Evolutionary conservation across 2,888 invertebrate species (phyloP).

Genomic region (Tetanocera ferruginea): DNA sequence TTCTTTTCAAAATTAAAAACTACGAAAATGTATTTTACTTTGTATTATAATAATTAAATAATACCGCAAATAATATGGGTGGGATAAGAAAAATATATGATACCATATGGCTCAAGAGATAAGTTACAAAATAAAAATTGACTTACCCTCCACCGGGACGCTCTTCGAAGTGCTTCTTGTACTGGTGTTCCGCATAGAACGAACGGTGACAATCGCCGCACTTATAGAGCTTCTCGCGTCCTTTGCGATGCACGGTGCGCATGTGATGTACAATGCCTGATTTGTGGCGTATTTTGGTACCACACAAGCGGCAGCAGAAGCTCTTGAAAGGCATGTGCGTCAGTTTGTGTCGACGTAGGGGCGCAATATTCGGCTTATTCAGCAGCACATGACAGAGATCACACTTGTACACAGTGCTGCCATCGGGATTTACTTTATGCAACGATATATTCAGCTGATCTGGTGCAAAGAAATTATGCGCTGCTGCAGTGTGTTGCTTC

Average conservation of each 20-base stretch:
- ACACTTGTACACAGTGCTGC: constrained; percentile 27
- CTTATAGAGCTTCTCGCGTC: neutral
- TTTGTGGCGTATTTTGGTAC: constrained; percentile 27
- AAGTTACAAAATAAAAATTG: too few species aligned
- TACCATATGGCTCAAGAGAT: too few species aligned
- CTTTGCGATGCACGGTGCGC: constrained; percentile 30
- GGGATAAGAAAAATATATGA: too few species aligned
- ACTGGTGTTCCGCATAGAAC: constrained; percentile 14
- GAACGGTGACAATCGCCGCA: constrained; percentile 6
- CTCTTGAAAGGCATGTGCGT: constrained; percentile 33
- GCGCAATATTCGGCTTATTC: constrained; percentile 29
- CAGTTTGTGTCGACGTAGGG: constrained; percentile 27
- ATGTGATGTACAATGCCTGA: constrained; percentile 28
- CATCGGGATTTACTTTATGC: constrained; percentile 10
- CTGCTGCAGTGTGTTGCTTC: constrained; percentile 19
- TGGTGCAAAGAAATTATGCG: constrained; percentile 24
- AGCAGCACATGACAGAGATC: constrained; percentile 27
- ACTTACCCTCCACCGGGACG: neutral
- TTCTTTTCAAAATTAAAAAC: too few species aligned
- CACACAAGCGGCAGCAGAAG: constrained; percentile 26
- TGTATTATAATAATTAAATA: too few species aligned
- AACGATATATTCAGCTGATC: constrained; percentile 30
- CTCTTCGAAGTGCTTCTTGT: constrained; percentile 12
- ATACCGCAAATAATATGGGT: too few species aligned
- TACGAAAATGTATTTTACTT: too few species aligned